Conservation (phyloP, 2,113 vertebrate genomes). For the Collichthys lucidus region DNA sequence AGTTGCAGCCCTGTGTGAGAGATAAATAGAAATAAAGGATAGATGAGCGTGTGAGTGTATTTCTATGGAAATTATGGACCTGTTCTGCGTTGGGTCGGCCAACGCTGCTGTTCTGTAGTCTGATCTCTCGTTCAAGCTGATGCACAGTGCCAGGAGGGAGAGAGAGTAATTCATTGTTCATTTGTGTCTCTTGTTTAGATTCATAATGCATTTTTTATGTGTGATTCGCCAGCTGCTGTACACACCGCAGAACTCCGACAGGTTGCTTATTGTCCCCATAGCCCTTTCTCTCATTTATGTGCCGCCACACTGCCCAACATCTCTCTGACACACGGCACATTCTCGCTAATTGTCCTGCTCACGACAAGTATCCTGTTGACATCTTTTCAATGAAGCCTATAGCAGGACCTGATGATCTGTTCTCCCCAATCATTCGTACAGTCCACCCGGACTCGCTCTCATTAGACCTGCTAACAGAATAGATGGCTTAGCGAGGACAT, state of each 20-base stretch:
- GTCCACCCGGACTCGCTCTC: constrained; percentile 47
- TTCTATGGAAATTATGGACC: constrained; percentile 12
- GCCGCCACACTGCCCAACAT: neutral
- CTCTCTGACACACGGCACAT: constrained; percentile 35
- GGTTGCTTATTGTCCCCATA: neutral
- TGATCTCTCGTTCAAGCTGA: constrained; percentile 51
- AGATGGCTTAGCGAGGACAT: constrained; percentile 44
- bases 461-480: constrained; percentile 61
- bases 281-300: neutral
- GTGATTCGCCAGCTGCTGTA: neutral
- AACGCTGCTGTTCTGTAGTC: constrained; percentile 31
- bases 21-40: neutral
- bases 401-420: constrained; percentile 31
- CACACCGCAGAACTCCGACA: neutral
- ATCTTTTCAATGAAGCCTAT: constrained; percentile 50
- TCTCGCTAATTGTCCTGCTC: constrained; percentile 45
- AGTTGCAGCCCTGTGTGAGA: neutral
- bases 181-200: neutral
- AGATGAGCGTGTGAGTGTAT: neutral
- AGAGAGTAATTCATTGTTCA: constrained; percentile 28
- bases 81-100: constrained; percentile 21
- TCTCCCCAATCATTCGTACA: constrained; percentile 39
- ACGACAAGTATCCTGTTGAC: constrained; percentile 38
- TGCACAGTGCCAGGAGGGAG: constrained; percentile 5
- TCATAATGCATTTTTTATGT: constrained; percentile 1